Percentiles rank a stretch among this genome's conserved stretches.
phyloP scores from a whole-genome alignment of 2,797 vertebrate species.

The Sitta carolinensis region DNA sequence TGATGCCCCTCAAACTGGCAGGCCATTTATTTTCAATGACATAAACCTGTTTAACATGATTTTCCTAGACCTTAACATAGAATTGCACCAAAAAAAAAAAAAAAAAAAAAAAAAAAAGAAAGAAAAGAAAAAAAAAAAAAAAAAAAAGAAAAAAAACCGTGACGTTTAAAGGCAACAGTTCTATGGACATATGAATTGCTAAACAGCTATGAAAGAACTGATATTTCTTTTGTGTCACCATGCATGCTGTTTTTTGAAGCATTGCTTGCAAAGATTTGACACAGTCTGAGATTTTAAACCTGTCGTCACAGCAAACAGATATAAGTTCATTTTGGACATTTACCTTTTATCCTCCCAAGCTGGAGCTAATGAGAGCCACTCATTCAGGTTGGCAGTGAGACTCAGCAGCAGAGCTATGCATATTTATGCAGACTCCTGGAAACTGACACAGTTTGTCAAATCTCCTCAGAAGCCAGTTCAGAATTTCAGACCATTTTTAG shows the following conservation, averaged over 20 bases:
- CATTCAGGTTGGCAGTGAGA: background rate
- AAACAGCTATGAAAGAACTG: background rate
- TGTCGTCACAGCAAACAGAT: background rate
- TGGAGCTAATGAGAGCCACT: constrained; percentile 22
- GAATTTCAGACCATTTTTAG: background rate
- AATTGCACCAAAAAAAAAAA: background rate
- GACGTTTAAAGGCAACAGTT: background rate
- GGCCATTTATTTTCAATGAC: background rate
- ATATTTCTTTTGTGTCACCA: background rate
- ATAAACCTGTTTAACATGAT: background rate
- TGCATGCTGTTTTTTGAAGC: fast-evolving
- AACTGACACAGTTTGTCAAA: background rate
- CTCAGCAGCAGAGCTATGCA: background rate
- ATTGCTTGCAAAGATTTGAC: background rate
- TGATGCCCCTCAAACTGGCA: background rate
- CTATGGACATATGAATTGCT: background rate
- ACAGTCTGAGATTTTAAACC: background rate
- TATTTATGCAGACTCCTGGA: constrained; percentile 31
- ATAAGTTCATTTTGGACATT: background rate
- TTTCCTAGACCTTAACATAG: background rate
- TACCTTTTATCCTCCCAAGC: background rate
- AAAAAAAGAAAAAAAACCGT: too few species aligned
- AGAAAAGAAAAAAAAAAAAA: too few species aligned
- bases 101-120: too few species aligned
- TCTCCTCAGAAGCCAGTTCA: background rate